Percentiles rank a stretch among this genome's conserved stretches.
phyloP scores from a whole-genome alignment of 2,797 vertebrate species.

The Sylvia borin region DNA sequence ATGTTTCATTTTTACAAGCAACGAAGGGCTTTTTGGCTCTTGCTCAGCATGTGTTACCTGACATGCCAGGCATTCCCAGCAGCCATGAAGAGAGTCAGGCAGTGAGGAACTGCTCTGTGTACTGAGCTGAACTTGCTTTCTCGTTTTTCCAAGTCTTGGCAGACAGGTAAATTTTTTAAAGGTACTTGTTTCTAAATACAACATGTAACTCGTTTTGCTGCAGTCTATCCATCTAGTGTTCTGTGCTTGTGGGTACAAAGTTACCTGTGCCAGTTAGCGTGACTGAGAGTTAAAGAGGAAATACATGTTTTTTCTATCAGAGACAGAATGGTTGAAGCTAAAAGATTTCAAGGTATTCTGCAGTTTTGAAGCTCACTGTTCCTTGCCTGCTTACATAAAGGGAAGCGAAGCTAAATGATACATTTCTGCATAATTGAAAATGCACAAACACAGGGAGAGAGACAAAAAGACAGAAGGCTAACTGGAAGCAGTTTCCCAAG shows the following conservation, averaged over 20 bases:
- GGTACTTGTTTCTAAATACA: not conserved
- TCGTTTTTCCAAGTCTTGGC: not conserved
- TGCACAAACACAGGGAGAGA: not conserved
- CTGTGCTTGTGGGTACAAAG: not conserved
- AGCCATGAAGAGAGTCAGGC: not conserved
- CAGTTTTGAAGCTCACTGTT: not conserved
- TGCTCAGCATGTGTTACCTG: not conserved
- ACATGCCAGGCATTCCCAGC: not conserved
- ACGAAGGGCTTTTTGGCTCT: not conserved
- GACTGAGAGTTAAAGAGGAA: not conserved
- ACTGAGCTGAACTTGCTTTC: not conserved
- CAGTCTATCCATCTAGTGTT: not conserved
- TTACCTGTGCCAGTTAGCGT: not conserved
- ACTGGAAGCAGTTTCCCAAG: not conserved
- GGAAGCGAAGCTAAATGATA: not conserved
- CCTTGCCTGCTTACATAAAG: not conserved
- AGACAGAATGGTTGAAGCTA: not conserved
- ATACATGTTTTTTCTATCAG: not conserved
- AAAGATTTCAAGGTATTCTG: not conserved
- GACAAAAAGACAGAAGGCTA: not conserved
- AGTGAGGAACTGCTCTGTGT: not conserved
- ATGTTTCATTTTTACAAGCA: not conserved
- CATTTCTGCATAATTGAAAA: not conserved
- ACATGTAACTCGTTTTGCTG: not conserved
- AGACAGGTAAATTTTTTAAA: constrained; percentile 10